Percentiles rank a stretch among this genome's conserved stretches.
These are phyloP conservation scores for Halichoerus grypus DNA, from an alignment of 2,113 vertebrate species.

Conservation along the genomic window DNA sequence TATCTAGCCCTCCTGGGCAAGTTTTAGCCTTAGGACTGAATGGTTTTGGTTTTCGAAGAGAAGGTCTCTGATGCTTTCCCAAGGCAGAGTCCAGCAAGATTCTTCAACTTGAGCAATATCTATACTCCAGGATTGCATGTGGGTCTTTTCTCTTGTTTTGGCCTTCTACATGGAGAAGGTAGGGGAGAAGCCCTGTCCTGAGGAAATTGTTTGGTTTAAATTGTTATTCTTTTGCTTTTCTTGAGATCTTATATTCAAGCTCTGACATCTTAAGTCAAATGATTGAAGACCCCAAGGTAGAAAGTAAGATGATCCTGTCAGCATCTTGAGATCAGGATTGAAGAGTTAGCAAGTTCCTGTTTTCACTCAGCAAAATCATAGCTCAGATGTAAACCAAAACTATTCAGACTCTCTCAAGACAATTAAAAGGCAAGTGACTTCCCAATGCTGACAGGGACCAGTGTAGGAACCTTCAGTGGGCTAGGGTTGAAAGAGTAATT, in stretches of 20 bases:
- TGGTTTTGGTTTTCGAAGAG: neutral
- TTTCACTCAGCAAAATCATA: conserved; percentile 40
- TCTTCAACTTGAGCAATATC: neutral
- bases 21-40: neutral
- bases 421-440: neutral
- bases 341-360: neutral
- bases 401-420: neutral
- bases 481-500: neutral
- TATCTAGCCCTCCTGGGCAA: neutral
- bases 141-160: neutral
- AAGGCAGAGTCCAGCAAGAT: neutral
- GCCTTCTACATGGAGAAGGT: neutral
- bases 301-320: conserved; percentile 31
- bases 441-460: neutral
- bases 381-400: neutral
- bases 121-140: neutral
- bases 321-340: neutral
- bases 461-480: neutral
- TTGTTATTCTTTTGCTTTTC: conserved; percentile 35
- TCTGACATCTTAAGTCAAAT: neutral
- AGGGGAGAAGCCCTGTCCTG: neutral
- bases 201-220: neutral
- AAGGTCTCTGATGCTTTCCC: neutral
- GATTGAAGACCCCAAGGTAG: neutral
- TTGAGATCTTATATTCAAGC: conserved; percentile 1